Evolutionary conservation across 2,797 vertebrate genomes (phyloP).

Genomic region (Liparis tanakae): DNA sequence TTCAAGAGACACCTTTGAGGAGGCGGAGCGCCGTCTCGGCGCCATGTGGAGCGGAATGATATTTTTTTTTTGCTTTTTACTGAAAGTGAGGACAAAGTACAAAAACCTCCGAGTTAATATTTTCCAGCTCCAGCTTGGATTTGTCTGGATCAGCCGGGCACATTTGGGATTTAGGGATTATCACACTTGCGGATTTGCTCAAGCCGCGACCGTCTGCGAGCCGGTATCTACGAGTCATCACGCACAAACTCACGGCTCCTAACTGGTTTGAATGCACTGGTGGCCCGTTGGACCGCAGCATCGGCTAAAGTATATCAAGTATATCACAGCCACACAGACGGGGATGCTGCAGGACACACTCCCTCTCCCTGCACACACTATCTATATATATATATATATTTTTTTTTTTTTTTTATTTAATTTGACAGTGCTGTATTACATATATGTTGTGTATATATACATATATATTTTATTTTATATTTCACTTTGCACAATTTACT

Average conservation of each 20-base stretch:
- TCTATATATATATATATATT: too few relatives aligned
- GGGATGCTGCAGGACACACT: too few relatives aligned
- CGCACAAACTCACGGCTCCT: conserved; percentile 15
- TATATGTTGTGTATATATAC: too few relatives aligned
- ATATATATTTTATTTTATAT: too few relatives aligned
- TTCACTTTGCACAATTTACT: too few relatives aligned
- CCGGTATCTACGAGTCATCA: conserved; percentile 21
- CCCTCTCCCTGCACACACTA: too few relatives aligned
- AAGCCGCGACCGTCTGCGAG: conserved; percentile 6
- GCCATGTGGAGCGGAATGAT: background rate
- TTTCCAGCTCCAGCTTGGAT: background rate
- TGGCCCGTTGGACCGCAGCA: background rate
- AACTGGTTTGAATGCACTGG: background rate
- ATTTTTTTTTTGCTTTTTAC: background rate
- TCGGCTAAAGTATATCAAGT: conserved; percentile 1
- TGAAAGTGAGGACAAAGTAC: conserved; percentile 1
- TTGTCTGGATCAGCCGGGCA: conserved; percentile 11
- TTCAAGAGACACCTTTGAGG: conserved; percentile 2
- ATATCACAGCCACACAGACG: too few relatives aligned
- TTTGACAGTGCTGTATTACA: too few relatives aligned
- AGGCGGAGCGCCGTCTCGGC: conserved; percentile 2
- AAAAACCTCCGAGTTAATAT: conserved; percentile 2
- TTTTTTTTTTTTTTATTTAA: too few relatives aligned
- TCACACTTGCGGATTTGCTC: conserved; percentile 25
- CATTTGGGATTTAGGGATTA: conserved; percentile 32